Evolutionary conservation across 2,797 vertebrate genomes (phyloP).

Genomic region (Pempheris klunzingeri): DNA sequence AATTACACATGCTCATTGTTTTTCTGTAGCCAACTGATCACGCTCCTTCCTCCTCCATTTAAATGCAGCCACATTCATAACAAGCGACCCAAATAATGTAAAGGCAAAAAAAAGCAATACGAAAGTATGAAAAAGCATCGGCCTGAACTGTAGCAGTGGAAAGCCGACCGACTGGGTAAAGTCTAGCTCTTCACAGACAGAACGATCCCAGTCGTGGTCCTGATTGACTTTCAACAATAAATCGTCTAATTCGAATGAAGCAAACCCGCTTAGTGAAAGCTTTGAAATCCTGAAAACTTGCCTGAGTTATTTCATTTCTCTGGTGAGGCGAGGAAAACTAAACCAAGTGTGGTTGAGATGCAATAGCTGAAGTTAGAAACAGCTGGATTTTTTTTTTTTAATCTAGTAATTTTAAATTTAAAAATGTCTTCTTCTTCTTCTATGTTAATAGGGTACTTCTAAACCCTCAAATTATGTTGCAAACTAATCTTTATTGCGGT

Average conservation of each 20-base stretch:
- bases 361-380: neutral
- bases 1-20: neutral
- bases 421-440: neutral
- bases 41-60: neutral
- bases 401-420: neutral
- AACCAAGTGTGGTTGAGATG: neutral
- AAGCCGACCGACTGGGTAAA: too few species aligned
- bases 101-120: neutral
- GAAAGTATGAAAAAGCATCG: neutral
- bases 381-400: neutral
- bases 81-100: constrained; percentile 3
- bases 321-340: constrained; percentile 2
- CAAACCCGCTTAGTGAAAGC: constrained; percentile 23
- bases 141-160: neutral
- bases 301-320: constrained; percentile 6
- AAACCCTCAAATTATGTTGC: constrained; percentile 9
- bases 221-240: constrained; percentile 8
- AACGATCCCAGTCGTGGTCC: neutral
- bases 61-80: neutral
- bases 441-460: constrained; percentile 5
- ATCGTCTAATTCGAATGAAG: neutral
- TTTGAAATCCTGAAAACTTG: constrained; percentile 14
- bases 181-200: constrained; percentile 6
- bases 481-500: constrained; percentile 15
- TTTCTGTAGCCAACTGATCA: neutral